Evolutionary conservation across 2,797 vertebrate genomes (phyloP).

Genomic region (Hydrophis major): DNA sequence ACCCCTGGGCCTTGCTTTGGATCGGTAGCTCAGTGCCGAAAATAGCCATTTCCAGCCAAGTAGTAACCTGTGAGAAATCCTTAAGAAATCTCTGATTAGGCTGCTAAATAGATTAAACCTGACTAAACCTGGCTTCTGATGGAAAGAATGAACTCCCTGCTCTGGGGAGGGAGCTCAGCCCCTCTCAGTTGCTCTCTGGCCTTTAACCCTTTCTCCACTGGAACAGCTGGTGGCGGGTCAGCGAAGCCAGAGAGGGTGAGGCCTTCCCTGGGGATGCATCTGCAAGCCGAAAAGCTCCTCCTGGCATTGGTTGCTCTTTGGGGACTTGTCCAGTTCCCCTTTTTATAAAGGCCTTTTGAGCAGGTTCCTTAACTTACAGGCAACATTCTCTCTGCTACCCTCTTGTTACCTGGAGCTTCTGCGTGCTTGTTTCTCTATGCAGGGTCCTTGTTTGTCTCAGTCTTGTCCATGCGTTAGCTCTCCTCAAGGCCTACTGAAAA

Average conservation of each 20-base stretch:
- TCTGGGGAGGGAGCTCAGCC: neutral
- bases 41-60: constrained; percentile 26
- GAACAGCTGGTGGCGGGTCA: no score
- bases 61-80: constrained; percentile 50
- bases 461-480: neutral
- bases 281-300: neutral
- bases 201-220: neutral
- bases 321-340: neutral
- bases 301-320: neutral
- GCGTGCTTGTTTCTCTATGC: neutral
- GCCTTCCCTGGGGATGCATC: neutral
- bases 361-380: neutral
- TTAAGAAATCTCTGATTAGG: constrained; percentile 60
- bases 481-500: neutral
- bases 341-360: neutral
- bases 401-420: neutral
- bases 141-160: neutral
- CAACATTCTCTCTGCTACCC: neutral
- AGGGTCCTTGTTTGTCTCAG: neutral
- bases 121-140: constrained; percentile 11
- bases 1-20: neutral
- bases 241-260: neutral
- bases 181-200: neutral
- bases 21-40: neutral
- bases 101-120: constrained; percentile 55